phyloP scores from a whole-genome alignment of 2,888 invertebrate species.

The Apeira syringaria region DNA sequence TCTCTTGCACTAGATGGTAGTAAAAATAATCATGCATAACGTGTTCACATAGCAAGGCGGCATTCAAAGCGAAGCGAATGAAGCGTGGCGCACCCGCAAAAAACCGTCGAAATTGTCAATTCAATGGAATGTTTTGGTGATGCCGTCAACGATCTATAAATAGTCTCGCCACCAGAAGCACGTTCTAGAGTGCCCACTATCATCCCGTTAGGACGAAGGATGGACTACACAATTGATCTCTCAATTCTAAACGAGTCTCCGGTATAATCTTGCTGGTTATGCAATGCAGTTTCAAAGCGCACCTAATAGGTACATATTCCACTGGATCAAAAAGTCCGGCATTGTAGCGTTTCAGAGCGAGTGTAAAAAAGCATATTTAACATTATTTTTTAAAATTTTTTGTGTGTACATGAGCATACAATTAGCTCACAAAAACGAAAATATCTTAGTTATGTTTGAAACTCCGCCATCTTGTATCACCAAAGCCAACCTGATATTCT shows the following conservation, averaged over 20 bases:
- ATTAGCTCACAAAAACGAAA: too few species aligned
- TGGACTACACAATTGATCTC: conserved; percentile 49
- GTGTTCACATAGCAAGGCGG: conserved; percentile 11
- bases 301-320: too few species aligned
- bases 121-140: conserved; percentile 62
- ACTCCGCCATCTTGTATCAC: too few species aligned
- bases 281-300: conserved; percentile 39
- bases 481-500: too few species aligned
- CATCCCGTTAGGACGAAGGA: conserved; percentile 63
- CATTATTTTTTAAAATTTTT: too few species aligned
- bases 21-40: conserved; percentile 28
- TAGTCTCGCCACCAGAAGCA: conserved; percentile 56
- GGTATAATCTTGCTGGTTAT: conserved; percentile 34
- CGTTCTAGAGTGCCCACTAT: conserved; percentile 57
- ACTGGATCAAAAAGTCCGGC: too few species aligned
- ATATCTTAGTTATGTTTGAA: too few species aligned
- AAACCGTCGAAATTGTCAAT: conserved; percentile 50
- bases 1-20: conserved; percentile 15
- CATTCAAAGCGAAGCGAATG: conserved; percentile 21
- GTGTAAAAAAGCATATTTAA: too few species aligned
- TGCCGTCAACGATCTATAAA: conserved; percentile 70
- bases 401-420: too few species aligned
- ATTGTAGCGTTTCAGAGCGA: too few species aligned
- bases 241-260: conserved; percentile 43
- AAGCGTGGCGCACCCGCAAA: conserved; percentile 42